These are phyloP conservation scores for Capitella teleta DNA, from an alignment of 1,140 invertebrate species.

Conservation along the genomic window DNA sequence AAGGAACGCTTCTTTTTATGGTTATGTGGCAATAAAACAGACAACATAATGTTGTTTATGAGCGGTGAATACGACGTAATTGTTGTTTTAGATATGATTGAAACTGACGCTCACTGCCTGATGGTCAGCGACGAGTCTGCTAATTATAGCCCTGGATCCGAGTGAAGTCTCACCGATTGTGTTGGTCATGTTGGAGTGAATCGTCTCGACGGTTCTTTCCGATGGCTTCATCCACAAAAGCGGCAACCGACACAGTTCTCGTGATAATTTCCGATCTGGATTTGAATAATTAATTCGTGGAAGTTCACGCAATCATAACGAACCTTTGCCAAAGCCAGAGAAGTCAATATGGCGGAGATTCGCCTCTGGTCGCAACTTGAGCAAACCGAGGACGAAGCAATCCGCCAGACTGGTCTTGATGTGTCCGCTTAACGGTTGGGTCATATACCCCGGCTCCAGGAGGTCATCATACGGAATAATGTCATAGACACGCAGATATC, in stretches of 20 bases:
- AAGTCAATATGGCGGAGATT: constrained; percentile 22
- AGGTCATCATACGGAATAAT: constrained; percentile 24
- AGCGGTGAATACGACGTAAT: not conserved
- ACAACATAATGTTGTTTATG: not conserved
- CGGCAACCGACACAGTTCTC: constrained; percentile 27
- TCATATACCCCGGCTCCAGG: constrained; percentile 21
- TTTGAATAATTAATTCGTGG: not conserved
- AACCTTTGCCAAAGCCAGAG: constrained; percentile 26
- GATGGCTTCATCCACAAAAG: constrained; percentile 29
- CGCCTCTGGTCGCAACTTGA: constrained; percentile 22
- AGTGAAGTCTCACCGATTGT: constrained; percentile 18
- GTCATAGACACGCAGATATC: constrained; percentile 18
- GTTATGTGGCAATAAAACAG: not conserved
- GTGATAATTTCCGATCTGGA: constrained; percentile 25
- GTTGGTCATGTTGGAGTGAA: constrained; percentile 20
- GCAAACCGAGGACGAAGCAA: constrained; percentile 24
- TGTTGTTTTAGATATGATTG: too few species aligned
- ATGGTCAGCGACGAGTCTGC: too few species aligned
- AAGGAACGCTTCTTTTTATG: too few species aligned
- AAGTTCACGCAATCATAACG: not conserved
- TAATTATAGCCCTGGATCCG: not conserved
- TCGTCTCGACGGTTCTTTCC: constrained; percentile 20
- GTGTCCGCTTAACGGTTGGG: constrained; percentile 17
- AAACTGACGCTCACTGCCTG: too few species aligned
- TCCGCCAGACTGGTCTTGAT: constrained; percentile 25